These are phyloP conservation scores for Leptinotarsa rubiginosa DNA, from an alignment of 2,888 invertebrate species.

Conservation along the genomic window DNA sequence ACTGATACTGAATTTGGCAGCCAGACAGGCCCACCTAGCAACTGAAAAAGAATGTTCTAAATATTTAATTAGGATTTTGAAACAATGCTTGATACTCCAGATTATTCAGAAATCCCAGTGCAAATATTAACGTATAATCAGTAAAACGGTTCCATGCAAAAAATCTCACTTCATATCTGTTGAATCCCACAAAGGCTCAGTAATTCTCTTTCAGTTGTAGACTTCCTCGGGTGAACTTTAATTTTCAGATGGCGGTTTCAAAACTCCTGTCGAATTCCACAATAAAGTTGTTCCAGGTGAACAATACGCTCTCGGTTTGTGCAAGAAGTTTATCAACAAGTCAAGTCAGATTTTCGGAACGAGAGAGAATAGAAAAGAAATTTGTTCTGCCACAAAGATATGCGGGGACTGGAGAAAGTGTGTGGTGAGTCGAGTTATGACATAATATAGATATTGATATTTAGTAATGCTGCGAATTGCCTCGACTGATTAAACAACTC, in stretches of 20 bases:
- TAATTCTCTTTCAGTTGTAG: not conserved
- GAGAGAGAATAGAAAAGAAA: constrained; percentile 63
- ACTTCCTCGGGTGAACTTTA: not conserved
- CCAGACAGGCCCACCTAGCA: not conserved
- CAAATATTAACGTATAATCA: not conserved
- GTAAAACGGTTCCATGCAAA: not conserved
- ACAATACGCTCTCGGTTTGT: not conserved
- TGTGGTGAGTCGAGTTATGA: constrained; percentile 74
- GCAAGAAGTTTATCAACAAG: constrained; percentile 15
- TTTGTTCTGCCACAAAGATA: constrained; percentile 78
- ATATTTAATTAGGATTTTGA: not conserved
- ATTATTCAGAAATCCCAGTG: not conserved
- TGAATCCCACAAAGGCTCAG: not conserved
- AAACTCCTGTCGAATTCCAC: constrained; percentile 4
- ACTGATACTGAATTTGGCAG: not conserved
- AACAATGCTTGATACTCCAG: not conserved
- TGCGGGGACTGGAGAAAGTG: constrained; percentile 81
- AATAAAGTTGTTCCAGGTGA: constrained; percentile 13
- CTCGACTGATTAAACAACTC: no score
- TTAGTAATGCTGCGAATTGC: no score
- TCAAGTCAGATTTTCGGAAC: constrained; percentile 5
- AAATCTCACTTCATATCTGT: not conserved
- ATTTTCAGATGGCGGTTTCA: constrained; percentile 3
- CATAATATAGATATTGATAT: no score
- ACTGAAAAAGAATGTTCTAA: not conserved